Percentiles rank a stretch among this genome's conserved stretches.
Evolutionary conservation across 2,888 invertebrate species (phyloP).

Genomic region (Eueremaeus valkanovi): DNA sequence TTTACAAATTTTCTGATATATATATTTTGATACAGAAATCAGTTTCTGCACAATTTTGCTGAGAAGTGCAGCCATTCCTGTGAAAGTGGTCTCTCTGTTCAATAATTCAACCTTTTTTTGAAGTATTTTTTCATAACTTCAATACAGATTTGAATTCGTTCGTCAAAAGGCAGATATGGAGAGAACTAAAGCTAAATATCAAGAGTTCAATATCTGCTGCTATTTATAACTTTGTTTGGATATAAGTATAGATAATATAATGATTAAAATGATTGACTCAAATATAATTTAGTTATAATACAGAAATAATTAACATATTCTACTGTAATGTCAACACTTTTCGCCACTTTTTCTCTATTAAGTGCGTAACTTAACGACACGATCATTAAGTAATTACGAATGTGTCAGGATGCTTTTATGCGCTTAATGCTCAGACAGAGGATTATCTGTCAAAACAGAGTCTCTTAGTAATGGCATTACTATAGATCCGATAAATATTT

Average conservation of each 20-base stretch:
- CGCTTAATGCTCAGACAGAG: not conserved
- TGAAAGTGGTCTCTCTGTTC: not conserved
- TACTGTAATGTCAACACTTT: not conserved
- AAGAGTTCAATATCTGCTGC: not conserved
- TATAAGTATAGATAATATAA: too few species aligned
- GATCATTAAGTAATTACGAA: slow-evolving; percentile 26
- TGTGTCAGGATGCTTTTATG: slow-evolving; percentile 13
- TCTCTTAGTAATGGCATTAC: not conserved
- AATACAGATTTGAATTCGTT: not conserved
- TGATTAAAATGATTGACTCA: too few species aligned
- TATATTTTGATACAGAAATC: too few species aligned
- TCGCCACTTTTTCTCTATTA: not conserved
- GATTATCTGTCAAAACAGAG: not conserved
- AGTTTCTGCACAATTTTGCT: not conserved
- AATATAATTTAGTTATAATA: not conserved
- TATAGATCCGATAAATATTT: too few species aligned
- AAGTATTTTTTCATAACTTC: not conserved
- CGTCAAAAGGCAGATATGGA: not conserved
- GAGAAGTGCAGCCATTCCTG: not conserved
- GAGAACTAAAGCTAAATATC: not conserved
- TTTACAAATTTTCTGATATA: not conserved
- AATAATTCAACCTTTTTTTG: not conserved
- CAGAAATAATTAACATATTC: not conserved
- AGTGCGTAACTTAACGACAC: not conserved
- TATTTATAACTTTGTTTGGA: too few species aligned